Base-by-base conservation (phyloP, 2,797 vertebrate genomes). In the Synanceia verrucosa region DNA sequence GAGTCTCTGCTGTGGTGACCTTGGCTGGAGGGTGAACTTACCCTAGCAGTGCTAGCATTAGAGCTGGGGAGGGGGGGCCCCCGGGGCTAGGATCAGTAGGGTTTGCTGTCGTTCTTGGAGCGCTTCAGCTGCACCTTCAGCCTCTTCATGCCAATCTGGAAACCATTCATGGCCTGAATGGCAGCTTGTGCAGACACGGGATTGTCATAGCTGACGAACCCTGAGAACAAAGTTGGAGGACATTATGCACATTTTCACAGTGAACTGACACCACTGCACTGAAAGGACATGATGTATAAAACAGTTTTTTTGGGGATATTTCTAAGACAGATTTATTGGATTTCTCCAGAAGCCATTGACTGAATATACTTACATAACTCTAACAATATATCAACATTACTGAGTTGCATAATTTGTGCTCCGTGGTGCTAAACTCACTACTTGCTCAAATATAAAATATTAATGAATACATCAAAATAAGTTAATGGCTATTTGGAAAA, bases 161-260 rank as follows among this genome's bases (percentile, higher is more conserved):
- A 97, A 92, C 96, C 96, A 84, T 97, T 97, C 96, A 98, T 98
- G 86, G 97, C 96, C 93, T 98, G 97, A 92, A 98, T 98, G 94
- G 96, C 96, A 93, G 97, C 97, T 94, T 98, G 97, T 34, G 97
- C 97, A 46, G 97, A 99, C 88, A 99, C 97, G 51, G 97, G 97
- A 96, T 99, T 98, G 95, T 99, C 97, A 83, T 98, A 99, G 96
- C 97, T 99, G 94, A 99, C 97, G 79, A 99, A 99, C 92, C 97
- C 97, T 99, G 90, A 76, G 79, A 75, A 89, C 10, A 39, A 88
- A 28, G 9, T 13, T 13, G 8, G 29, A 69, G 28, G 23, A 43
- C 3, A 11, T 73, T 33, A 76, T 4, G 10, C 5, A 68, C 23
- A 51, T 37, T 29, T 12, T n/a, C n/a, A n/a, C n/a, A n/a, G n/a